phyloP scores from a whole-genome alignment of 2,113 vertebrate genomes.

The Carassius auratus region DNA sequence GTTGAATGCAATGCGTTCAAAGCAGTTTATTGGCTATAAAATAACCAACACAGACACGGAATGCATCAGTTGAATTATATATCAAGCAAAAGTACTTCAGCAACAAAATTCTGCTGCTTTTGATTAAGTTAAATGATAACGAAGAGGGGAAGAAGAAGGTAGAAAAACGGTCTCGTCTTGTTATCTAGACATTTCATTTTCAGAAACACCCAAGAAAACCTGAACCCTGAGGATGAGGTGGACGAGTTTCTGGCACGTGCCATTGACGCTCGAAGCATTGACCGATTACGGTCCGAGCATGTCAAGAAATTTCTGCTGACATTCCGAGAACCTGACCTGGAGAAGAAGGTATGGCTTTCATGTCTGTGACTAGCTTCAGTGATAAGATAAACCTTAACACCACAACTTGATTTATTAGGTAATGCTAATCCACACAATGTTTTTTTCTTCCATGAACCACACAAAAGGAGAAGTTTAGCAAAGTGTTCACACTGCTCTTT shows the following conservation, averaged over 20 bases:
- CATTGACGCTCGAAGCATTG: slow-evolving; percentile 95
- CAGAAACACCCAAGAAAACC: slow-evolving; percentile 92
- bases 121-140: slow-evolving; percentile 7
- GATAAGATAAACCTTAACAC: neutral
- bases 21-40: neutral
- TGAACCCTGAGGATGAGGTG: slow-evolving; percentile 97
- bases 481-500: neutral
- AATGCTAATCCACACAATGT: no score
- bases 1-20: neutral
- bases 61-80: neutral
- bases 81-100: neutral
- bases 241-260: slow-evolving; percentile 96
- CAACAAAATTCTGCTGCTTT: neutral
- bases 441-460: no score
- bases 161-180: slow-evolving; percentile 65
- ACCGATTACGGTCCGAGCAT: slow-evolving; percentile 92
- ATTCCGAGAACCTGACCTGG: slow-evolving; percentile 94
- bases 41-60: neutral
- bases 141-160: slow-evolving; percentile 38
- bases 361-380: neutral
- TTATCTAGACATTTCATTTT: slow-evolving; percentile 78
- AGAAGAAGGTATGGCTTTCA: slow-evolving; percentile 86
- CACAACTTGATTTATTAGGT: no score
- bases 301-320: slow-evolving; percentile 97
- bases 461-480: no score